Conservation (phyloP, 2,797 vertebrate species). For the Poecilia velifera region DNA sequence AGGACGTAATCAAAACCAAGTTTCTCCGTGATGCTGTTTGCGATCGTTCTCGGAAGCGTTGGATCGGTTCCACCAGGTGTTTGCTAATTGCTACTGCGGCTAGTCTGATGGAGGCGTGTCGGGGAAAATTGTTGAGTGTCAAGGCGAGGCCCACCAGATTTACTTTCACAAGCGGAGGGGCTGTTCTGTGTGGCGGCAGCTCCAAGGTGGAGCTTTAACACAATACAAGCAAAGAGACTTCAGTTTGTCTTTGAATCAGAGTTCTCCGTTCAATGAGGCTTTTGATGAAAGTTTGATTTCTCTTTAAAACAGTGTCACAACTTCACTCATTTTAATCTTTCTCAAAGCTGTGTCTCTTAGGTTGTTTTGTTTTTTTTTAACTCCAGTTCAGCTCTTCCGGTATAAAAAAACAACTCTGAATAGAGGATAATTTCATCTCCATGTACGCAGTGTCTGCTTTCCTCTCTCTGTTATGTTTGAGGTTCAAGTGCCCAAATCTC, state of each 20-base stretch:
- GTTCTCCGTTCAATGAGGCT: slow-evolving; percentile 1
- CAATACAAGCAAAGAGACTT: too few species aligned
- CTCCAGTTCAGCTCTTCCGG: slow-evolving; percentile 29
- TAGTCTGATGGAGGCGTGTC: too few species aligned
- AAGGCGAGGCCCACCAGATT: too few species aligned
- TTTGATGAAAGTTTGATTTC: neutral
- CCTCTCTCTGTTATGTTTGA: neutral
- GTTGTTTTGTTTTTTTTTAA: slow-evolving; percentile 10
- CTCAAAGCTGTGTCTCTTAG: slow-evolving; percentile 35
- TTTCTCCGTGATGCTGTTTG: too few species aligned
- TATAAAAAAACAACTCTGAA: neutral
- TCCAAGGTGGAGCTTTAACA: neutral
- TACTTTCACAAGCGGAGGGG: too few species aligned
- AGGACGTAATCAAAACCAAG: too few species aligned
- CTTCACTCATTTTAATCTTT: slow-evolving; percentile 20
- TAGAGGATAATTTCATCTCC: neutral
- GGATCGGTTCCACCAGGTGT: too few species aligned
- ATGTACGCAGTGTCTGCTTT: neutral
- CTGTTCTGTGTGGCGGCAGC: neutral
- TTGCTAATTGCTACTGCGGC: too few species aligned
- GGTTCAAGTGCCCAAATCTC: neutral
- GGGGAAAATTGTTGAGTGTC: too few species aligned
- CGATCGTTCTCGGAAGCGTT: too few species aligned
- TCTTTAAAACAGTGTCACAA: neutral
- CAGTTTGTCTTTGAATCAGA: slow-evolving; percentile 2